phyloP scores from a whole-genome alignment of 1,140 invertebrate genomes.

The Drosophila yakuba region DNA sequence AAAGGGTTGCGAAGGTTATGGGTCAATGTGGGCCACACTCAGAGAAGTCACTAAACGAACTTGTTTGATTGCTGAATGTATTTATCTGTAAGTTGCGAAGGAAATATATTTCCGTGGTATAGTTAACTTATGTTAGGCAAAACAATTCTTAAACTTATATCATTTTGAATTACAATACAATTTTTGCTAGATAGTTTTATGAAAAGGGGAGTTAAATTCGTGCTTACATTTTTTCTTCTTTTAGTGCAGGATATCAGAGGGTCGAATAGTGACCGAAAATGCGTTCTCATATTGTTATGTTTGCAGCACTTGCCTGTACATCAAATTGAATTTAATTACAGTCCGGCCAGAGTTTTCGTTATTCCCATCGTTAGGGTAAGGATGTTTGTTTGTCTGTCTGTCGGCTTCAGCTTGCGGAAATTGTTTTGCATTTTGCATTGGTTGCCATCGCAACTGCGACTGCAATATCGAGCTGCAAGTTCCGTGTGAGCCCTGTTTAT shows the following conservation, averaged over 20 bases:
- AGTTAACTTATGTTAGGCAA: too few relatives aligned
- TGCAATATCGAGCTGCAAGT: slow-evolving; percentile 30
- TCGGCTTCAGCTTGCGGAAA: slow-evolving; percentile 52
- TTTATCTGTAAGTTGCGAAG: not conserved
- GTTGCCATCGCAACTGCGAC: slow-evolving; percentile 33
- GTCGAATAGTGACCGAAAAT: not conserved
- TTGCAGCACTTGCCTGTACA: slow-evolving; percentile 45
- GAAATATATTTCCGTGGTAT: not conserved
- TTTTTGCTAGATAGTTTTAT: too few relatives aligned
- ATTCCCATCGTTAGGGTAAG: not conserved
- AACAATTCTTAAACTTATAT: too few relatives aligned
- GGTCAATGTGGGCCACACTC: not conserved
- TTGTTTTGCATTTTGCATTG: slow-evolving; percentile 73
- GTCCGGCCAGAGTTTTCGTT: slow-evolving; percentile 11
- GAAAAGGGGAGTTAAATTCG: too few relatives aligned
- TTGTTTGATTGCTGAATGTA: not conserved
- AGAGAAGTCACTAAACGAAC: not conserved
- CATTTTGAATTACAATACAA: too few relatives aligned
- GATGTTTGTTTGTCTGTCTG: slow-evolving; percentile 53
- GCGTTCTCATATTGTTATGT: slow-evolving; percentile 9
- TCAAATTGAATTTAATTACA: slow-evolving; percentile 80
- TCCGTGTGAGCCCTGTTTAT: slow-evolving; percentile 54
- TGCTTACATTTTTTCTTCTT: not conserved
- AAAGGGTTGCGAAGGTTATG: not conserved
- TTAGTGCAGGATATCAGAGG: slow-evolving; percentile 10